A percentile compares a stretch with the other conserved stretches of the same genome.
Evolutionary conservation across 1,140 invertebrate species (phyloP).

Genomic region (Drosophila truncata): DNA sequence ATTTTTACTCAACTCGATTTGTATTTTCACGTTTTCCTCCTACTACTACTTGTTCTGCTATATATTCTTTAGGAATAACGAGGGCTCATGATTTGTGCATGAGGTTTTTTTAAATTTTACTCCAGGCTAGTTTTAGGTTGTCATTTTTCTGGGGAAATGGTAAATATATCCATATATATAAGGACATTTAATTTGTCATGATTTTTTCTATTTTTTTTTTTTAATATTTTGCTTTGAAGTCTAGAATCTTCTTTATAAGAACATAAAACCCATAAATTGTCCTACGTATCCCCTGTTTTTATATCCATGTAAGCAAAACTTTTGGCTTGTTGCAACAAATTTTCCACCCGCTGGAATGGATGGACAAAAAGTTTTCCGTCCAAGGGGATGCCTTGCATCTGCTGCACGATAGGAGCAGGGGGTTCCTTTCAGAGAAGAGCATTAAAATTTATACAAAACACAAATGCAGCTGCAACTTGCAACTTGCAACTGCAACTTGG

Average conservation of each 20-base stretch:
- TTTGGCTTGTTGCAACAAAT: conserved; percentile 54
- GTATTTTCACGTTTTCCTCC: conserved; percentile 17
- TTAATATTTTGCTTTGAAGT: not conserved
- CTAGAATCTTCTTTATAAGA: too few relatives aligned
- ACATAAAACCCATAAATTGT: conserved; percentile 2
- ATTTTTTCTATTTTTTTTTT: not conserved
- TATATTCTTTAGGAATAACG: conserved; percentile 24
- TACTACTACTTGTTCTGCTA: not conserved
- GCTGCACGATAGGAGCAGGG: not conserved
- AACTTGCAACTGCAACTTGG: conserved; percentile 33
- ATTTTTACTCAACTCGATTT: conserved; percentile 53
- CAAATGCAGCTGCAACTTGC: conserved; percentile 27
- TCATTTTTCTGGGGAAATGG: not conserved
- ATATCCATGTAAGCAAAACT: conserved; percentile 53
- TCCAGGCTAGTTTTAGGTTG: not conserved
- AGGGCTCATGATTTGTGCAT: conserved; percentile 1
- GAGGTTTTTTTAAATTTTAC: not conserved
- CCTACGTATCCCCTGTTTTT: conserved; percentile 20
- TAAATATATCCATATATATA: not conserved
- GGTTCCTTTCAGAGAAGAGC: not conserved
- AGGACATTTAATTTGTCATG: not conserved
- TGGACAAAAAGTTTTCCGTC: conserved; percentile 62
- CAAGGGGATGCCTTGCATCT: conserved; percentile 24
- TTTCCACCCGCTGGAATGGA: conserved; percentile 56
- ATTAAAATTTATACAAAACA: conserved; percentile 72